Percentiles rank a stretch among this genome's conserved stretches.
phyloP scores from a whole-genome alignment of 2,113 vertebrate species.

The Petrocephalus microphthalmus region DNA sequence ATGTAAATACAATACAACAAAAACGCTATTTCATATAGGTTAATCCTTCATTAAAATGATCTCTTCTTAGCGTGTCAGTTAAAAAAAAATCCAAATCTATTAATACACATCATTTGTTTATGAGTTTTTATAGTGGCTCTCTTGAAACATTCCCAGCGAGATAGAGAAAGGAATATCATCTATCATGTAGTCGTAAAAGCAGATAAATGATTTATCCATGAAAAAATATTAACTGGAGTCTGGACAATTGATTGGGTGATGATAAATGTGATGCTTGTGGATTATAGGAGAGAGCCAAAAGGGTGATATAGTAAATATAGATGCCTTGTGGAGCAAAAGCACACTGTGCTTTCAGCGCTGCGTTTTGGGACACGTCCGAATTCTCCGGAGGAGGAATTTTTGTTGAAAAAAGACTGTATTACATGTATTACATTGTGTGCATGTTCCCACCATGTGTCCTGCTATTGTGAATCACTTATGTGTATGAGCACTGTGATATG shows the following conservation, averaged over 20 bases:
- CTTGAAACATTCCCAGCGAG: conserved; percentile 18
- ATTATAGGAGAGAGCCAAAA: conserved; percentile 40
- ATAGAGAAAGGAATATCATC: conserved; percentile 33
- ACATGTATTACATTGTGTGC: neutral
- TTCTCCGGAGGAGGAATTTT: neutral
- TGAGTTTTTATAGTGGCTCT: neutral
- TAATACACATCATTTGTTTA: neutral
- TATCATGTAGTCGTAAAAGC: conserved; percentile 46
- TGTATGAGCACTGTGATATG: neutral
- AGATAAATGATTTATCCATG: conserved; percentile 53
- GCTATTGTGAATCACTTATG: neutral
- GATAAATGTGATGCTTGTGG: conserved; percentile 43
- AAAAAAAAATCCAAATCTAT: neutral
- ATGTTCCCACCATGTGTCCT: neutral
- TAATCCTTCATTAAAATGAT: neutral
- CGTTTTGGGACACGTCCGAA: neutral
- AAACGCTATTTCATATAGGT: neutral
- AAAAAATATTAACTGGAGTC: conserved; percentile 50
- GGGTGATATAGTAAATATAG: conserved; percentile 39
- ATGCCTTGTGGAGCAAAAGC: conserved; percentile 20
- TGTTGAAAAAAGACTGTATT: neutral
- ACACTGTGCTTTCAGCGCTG: neutral
- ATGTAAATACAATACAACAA: neutral
- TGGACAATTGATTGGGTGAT: conserved; percentile 47
- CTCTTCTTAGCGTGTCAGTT: neutral